Conservation (phyloP, 2,888 invertebrate species). For the Acrobeloides nanus region DNA sequence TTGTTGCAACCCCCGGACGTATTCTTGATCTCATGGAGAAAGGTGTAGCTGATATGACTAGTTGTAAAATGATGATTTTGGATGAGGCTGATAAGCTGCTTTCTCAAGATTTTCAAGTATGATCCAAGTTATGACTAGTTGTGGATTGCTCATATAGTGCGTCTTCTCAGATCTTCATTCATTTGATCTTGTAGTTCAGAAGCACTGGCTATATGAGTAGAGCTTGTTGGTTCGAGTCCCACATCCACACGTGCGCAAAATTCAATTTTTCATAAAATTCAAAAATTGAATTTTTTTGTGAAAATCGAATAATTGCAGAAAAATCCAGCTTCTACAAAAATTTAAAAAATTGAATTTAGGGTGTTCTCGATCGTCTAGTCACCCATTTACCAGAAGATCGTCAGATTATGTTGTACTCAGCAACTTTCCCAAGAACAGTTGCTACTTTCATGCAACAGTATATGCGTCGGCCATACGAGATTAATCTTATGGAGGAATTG, state of each 20-base stretch:
- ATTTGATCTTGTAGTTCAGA: no score
- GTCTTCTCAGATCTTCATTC: no score
- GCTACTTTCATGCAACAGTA: slow-evolving; percentile 98
- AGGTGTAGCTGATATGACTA: slow-evolving; percentile 81
- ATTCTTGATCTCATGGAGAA: slow-evolving; percentile 99
- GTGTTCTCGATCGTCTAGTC: slow-evolving; percentile 96
- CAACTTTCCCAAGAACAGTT: slow-evolving; percentile 95
- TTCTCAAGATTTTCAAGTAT: slow-evolving; percentile 85
- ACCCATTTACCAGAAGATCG: slow-evolving; percentile 80
- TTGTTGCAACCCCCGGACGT: slow-evolving; percentile 97
- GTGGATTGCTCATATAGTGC: no score
- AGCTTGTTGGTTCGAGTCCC: no score
- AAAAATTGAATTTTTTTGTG: no score
- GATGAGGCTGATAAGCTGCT: slow-evolving; percentile 98
- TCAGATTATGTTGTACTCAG: slow-evolving; percentile 95
- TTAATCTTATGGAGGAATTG: slow-evolving; percentile 98
- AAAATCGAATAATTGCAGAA: no score
- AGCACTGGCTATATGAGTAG: no score
- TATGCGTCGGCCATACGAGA: slow-evolving; percentile 87
- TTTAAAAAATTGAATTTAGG: slow-evolving; percentile 55
- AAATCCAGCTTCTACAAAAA: no score
- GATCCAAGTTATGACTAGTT: no score
- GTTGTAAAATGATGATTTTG: slow-evolving; percentile 90
- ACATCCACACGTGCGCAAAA: no score
- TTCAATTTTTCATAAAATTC: no score